Evolutionary conservation across 2,888 invertebrate species (phyloP).

Genomic region (Agrypnus murinus): DNA sequence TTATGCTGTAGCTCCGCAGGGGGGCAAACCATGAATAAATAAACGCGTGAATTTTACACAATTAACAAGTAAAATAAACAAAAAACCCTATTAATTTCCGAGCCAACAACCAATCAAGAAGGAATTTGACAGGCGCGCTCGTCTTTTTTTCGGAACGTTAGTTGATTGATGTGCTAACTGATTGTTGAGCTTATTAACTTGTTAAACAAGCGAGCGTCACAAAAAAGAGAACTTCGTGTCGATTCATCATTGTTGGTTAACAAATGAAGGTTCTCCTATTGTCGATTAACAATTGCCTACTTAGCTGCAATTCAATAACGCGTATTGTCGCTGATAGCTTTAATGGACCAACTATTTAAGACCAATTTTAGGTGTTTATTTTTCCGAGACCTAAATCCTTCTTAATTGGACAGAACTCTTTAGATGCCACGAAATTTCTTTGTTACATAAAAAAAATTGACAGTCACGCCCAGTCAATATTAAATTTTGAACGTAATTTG

Average conservation of each 20-base stretch:
- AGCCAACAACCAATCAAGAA: constrained; percentile 70
- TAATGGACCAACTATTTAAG: constrained; percentile 60
- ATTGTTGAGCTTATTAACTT: constrained; percentile 72
- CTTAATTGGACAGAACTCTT: constrained; percentile 59
- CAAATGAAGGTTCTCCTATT: constrained; percentile 67
- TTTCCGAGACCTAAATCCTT: constrained; percentile 57
- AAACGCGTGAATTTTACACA: constrained; percentile 73
- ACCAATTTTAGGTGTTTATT: constrained; percentile 54
- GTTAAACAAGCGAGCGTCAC: constrained; percentile 68
- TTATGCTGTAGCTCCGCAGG: constrained; percentile 68
- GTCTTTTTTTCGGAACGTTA: constrained; percentile 54
- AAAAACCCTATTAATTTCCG: constrained; percentile 70
- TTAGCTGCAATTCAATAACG: constrained; percentile 61
- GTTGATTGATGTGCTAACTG: constrained; percentile 71
- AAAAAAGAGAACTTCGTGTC: constrained; percentile 60
- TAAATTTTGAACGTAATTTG: constrained; percentile 50
- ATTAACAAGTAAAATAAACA: constrained; percentile 72
- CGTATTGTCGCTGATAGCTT: constrained; percentile 63
- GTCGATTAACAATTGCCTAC: constrained; percentile 68
- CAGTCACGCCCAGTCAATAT: constrained; percentile 54
- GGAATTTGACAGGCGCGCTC: constrained; percentile 67
- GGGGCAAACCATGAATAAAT: constrained; percentile 72
- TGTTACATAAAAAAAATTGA: constrained; percentile 48
- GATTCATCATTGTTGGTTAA: constrained; percentile 68
- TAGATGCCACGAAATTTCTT: constrained; percentile 52